Conservation (phyloP, 2,797 vertebrate genomes). For the Ciconia nigra region DNA sequence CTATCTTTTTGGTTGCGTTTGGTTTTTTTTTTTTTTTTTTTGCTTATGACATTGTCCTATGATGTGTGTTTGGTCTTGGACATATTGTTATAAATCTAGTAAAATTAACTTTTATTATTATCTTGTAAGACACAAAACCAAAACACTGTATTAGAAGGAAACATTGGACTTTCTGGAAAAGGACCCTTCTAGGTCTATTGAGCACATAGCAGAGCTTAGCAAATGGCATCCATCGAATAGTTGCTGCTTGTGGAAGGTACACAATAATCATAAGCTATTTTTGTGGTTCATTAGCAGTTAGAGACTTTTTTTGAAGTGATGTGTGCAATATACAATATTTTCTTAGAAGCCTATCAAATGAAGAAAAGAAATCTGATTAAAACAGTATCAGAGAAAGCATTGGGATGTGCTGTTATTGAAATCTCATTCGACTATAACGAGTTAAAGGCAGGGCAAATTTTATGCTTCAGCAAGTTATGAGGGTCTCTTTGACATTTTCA, state of each 20-base stretch:
- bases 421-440: conserved; percentile 3
- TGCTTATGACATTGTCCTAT: rapidly evolving
- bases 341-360: background rate
- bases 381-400: background rate
- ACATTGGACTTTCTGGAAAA: background rate
- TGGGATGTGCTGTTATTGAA: background rate
- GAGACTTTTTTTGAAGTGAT: background rate
- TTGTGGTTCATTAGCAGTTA: background rate
- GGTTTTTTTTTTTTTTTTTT: too few relatives aligned
- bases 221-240: background rate
- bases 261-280: background rate
- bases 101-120: background rate
- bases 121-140: background rate
- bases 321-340: background rate
- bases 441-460: conserved; percentile 31
- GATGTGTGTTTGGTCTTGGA: background rate
- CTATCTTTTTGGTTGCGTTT: background rate
- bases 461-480: conserved; percentile 34
- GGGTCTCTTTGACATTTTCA: conserved; percentile 8
- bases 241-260: background rate
- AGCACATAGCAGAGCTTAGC: background rate
- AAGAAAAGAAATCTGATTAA: background rate
- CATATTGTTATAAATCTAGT: background rate
- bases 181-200: background rate
- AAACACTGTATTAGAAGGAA: background rate